Evolutionary conservation across 92 coral and sea anemone genomes (phyloP).

Genomic region (Phymanthus crucifer): DNA sequence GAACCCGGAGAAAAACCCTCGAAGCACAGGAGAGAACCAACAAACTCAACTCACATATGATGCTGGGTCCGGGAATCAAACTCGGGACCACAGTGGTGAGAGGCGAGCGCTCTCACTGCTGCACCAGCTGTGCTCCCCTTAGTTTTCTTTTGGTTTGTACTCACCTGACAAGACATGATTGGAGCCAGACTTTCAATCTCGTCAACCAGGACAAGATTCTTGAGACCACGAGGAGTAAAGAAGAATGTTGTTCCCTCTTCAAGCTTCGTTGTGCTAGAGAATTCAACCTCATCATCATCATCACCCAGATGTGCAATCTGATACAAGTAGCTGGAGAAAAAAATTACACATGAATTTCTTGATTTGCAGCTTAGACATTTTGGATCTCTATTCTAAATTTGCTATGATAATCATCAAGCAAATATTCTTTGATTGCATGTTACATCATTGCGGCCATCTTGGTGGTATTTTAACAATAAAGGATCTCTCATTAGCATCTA

Average conservation of each 20-base stretch:
- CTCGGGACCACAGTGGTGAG: not conserved
- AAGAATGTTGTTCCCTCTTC: slow-evolving; percentile 99
- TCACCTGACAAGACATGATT: slow-evolving; percentile 88
- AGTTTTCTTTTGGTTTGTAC: not conserved
- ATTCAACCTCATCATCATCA: slow-evolving; percentile 98
- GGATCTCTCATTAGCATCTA: too few species aligned
- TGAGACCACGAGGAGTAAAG: slow-evolving; percentile 87
- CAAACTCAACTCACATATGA: too few species aligned
- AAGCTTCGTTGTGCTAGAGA: slow-evolving; percentile 92
- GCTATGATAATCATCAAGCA: too few species aligned
- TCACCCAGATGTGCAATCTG: slow-evolving; percentile 99
- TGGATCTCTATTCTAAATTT: too few species aligned
- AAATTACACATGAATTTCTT: not conserved
- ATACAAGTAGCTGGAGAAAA: slow-evolving; percentile 71
- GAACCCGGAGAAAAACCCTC: too few species aligned
- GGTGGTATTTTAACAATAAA: too few species aligned
- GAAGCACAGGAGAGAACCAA: too few species aligned
- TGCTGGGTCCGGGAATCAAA: not conserved
- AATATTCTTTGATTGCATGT: too few species aligned
- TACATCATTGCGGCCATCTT: too few species aligned
- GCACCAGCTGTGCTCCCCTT: too few species aligned
- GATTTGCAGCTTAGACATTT: too few species aligned
- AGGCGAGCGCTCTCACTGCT: not conserved
- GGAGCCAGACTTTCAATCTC: slow-evolving; percentile 97
- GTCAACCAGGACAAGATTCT: slow-evolving; percentile 95